Evolutionary conservation across 1,140 invertebrate genomes (phyloP), one percentile per base, ranked within the genome.

Genomic region (Frieseomelitta varia): DNA sequence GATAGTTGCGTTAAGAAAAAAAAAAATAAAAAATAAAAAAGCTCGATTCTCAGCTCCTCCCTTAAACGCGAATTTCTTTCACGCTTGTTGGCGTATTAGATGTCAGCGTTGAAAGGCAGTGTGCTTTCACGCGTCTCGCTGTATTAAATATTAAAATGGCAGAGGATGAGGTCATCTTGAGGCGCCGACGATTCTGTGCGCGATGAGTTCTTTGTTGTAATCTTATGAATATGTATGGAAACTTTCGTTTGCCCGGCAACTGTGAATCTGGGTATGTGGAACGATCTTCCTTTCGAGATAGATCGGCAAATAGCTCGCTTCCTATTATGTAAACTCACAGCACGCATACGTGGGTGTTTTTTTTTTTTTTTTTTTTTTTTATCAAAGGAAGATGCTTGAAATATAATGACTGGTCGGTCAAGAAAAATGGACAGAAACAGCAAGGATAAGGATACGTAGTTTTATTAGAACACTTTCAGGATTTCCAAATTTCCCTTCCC

Each of bases 201-300:
- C 79, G 63, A 34, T 17, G 51, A 79, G 56, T 47, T 30, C 58
- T 84, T 88, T 87, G 69, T 67, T 65, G 84, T 79, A 83, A 89
- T 71, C 85, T 89, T 81, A 89, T 89, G 55, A 89, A 89, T 89
- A 89, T 88, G 87, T 71, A 89, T 78, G 39, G 24, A 12, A 39
- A 72, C 85, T 87, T 87, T 81, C 75, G 39, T 89, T 84, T 10
- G 87, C 55, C 12, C 72, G 11, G 27, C 47, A 68, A 58, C 61
- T 56, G 27, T 6, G 74, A 55, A 89, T 87, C 73, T 81, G 39
- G 81, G 78, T 85, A 88, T 86, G 82, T 84, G 34, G 77, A 63
- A 74, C 85, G 75, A 89, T 89, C 61, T 78, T 87, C 74, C 69
- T 84, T 86, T 79, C 56, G 34, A 84, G 69, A 88, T 84, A 81